phyloP scores from a whole-genome alignment of 2,113 vertebrate species.

The Miniopterus natalensis region DNA sequence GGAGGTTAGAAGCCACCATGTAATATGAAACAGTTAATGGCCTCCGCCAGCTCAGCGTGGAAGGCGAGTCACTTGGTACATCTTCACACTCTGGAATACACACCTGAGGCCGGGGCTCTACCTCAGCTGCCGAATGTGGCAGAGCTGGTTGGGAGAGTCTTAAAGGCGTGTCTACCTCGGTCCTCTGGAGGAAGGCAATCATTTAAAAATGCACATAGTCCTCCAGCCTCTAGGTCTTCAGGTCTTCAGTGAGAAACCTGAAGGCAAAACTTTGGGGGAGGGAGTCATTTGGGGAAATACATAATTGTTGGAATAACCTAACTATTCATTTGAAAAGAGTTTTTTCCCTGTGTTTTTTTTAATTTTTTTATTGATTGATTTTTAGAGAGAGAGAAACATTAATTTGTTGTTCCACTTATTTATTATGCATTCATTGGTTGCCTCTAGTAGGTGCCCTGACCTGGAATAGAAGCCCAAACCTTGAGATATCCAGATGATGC shows the following conservation, averaged over 20 bases:
- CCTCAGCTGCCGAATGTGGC: not conserved
- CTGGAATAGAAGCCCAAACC: not conserved
- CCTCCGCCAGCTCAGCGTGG: not conserved
- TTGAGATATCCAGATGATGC: not conserved
- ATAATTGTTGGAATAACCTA: not conserved
- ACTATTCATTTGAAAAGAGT: not conserved
- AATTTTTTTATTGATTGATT: not conserved
- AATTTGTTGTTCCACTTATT: not conserved
- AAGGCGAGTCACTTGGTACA: not conserved
- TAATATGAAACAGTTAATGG: not conserved
- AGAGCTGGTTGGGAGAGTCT: not conserved
- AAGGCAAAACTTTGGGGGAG: not conserved
- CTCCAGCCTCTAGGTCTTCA: not conserved
- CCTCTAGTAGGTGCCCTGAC: not conserved
- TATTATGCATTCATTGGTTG: not conserved
- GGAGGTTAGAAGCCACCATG: conserved; percentile 30
- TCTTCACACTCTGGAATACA: not conserved
- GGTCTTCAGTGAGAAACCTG: not conserved
- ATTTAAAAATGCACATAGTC: not conserved
- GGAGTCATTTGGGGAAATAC: not conserved
- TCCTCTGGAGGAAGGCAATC: not conserved
- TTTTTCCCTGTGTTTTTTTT: not conserved
- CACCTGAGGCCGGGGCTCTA: not conserved
- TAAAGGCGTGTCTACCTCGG: not conserved
- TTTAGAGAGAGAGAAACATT: not conserved